These are phyloP conservation scores for Ophion costatus DNA, from an alignment of 2,888 invertebrate species.

Conservation along the genomic window DNA sequence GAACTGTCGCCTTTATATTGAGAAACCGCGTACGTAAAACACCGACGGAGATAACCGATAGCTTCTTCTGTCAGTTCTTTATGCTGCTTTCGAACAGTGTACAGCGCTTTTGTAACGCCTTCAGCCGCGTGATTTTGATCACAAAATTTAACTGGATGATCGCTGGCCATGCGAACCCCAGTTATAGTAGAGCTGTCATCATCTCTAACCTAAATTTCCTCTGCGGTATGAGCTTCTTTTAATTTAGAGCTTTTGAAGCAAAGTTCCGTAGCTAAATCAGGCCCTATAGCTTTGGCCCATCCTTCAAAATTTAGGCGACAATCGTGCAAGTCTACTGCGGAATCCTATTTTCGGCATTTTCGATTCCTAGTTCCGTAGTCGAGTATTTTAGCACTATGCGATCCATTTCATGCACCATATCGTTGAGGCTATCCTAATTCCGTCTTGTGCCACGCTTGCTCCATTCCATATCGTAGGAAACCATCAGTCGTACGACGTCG, in stretches of 20 bases:
- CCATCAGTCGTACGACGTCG: slow-evolving; percentile 61
- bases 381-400: slow-evolving; percentile 58
- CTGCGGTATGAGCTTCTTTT: slow-evolving; percentile 43
- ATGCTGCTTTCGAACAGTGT: slow-evolving; percentile 55
- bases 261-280: slow-evolving; percentile 62
- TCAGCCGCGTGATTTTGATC: slow-evolving; percentile 62
- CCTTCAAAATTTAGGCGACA: slow-evolving; percentile 30
- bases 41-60: slow-evolving; percentile 66
- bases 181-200: slow-evolving; percentile 66
- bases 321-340: not conserved
- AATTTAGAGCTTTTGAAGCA: slow-evolving; percentile 45
- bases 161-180: slow-evolving; percentile 58
- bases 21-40: slow-evolving; percentile 69
- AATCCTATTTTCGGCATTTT: slow-evolving; percentile 13
- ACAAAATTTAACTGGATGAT: slow-evolving; percentile 56
- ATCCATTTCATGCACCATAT: slow-evolving; percentile 68
- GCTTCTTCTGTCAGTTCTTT: slow-evolving; percentile 57
- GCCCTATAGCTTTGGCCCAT: slow-evolving; percentile 59
- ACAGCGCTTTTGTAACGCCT: slow-evolving; percentile 37
- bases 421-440: slow-evolving; percentile 70
- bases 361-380: slow-evolving; percentile 70
- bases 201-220: slow-evolving; percentile 60
- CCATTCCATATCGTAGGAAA: slow-evolving; percentile 72
- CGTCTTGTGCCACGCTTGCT: slow-evolving; percentile 68
- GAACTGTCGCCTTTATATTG: slow-evolving; percentile 62